Evolutionary conservation across 2,888 invertebrate genomes (phyloP), one percentile per base, ranked within the genome.

Genomic region (Meandrusa payeni): DNA sequence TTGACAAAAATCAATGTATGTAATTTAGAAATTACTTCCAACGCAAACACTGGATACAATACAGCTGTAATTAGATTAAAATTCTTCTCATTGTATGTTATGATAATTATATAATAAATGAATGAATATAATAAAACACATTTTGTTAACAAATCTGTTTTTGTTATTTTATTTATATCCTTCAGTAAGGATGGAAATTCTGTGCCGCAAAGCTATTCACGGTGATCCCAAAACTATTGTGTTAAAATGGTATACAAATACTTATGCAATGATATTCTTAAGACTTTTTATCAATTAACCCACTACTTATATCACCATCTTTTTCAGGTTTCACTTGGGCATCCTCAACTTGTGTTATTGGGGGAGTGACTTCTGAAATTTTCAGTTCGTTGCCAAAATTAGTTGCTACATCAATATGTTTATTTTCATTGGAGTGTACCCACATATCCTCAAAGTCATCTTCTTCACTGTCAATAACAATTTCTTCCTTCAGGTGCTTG

Each of bases 381-480:
- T 56, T 49, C 1, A 79, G 40, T 49, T 71, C 75, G 58, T 76
- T 80, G 1, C 67, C 81, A 55, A 83, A 82, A 50, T 79, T 66
- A 3, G 78, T 50, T 9, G 74, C 69, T 11, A 48, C 59, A 48
- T 87, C 83, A 27, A 78, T 49, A 41, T 59, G 29, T 43, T 79
- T 76, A n/a, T 50, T 61, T 33, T 77, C 64, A 2, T 66, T 52
- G 1, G 82, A 75, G 36, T 76, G 76, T 5, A 55, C 67, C 88
- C 88, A 88, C 87, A 88, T 83, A 53, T 85, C 87, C 20, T 87
- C 88, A 71, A 88, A 88, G 41, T 81, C 79, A 54, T 86, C 83
- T 17, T 75, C 69, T 31, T 64, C 72, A 38, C 72, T 75, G 32
- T 76, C 70, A 36, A 53, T 68, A 55, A 73, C 70, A 17, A 70